Evolutionary conservation across 2,888 invertebrate species (phyloP).

Genomic region (Nematopogon swammerdamellus): DNA sequence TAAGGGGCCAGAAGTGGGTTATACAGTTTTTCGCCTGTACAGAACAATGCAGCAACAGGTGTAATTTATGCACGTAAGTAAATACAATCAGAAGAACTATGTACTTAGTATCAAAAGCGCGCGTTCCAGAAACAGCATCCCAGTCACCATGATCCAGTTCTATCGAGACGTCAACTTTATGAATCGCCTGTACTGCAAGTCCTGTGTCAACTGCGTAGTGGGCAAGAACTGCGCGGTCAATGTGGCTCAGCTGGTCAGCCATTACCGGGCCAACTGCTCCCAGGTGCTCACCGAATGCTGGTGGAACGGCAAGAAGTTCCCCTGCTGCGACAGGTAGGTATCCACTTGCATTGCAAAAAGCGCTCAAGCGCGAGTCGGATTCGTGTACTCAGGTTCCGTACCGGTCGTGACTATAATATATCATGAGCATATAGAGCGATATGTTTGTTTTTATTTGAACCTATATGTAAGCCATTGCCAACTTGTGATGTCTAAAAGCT

Average conservation of each 20-base stretch:
- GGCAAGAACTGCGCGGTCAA: constrained; percentile 18
- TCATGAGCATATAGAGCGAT: too few relatives aligned
- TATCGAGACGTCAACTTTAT: constrained; percentile 32
- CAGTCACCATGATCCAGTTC: constrained; percentile 19
- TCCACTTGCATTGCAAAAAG: background rate
- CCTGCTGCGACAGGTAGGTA: constrained; percentile 34
- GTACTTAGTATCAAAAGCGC: too few relatives aligned
- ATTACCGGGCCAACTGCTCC: constrained; percentile 26
- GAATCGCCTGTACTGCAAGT: constrained; percentile 27
- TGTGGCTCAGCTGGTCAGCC: constrained; percentile 8
- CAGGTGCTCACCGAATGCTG: constrained; percentile 33
- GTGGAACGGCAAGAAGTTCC: constrained; percentile 28
- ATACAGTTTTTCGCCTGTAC: too few relatives aligned
- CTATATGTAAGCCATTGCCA: too few relatives aligned
- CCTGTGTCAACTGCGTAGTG: constrained; percentile 25
- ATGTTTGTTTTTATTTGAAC: too few relatives aligned
- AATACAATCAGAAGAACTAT: too few relatives aligned
- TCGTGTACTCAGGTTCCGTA: background rate
- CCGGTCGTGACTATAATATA: too few relatives aligned
- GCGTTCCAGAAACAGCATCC: constrained; percentile 21
- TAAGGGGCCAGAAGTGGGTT: too few relatives aligned
- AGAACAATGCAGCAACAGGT: too few relatives aligned
- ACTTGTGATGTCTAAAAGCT: constrained; percentile 3
- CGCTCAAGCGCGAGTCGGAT: background rate
- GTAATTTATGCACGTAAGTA: too few relatives aligned